A percentile compares a stretch with the other conserved stretches of the same genome.
These are phyloP conservation scores for Machaerirhynchus nigripectus DNA, from an alignment of 2,113 vertebrate genomes.

Conservation along the genomic window DNA sequence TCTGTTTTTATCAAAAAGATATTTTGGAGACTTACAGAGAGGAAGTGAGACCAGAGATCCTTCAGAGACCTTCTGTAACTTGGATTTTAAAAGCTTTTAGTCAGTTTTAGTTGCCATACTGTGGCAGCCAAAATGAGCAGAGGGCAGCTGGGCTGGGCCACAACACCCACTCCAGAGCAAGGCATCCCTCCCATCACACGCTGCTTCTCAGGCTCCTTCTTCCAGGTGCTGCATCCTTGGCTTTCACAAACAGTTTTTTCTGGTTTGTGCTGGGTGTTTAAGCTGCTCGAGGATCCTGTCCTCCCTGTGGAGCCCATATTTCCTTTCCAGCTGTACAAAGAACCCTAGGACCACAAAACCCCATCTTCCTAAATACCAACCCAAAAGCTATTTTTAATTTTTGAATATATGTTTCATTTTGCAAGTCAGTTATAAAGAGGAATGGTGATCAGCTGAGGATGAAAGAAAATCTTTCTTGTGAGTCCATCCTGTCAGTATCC, in stretches of 20 bases:
- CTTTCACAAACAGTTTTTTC: background rate
- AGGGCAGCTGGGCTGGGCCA: background rate
- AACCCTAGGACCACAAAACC: background rate
- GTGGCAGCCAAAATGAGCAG: background rate
- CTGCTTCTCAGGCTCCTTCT: background rate
- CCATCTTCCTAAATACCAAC: background rate
- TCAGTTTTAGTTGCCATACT: background rate
- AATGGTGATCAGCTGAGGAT: background rate
- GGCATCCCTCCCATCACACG: background rate
- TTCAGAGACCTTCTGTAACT: background rate
- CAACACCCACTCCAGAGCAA: background rate
- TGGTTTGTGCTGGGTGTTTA: background rate
- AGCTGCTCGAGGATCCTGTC: background rate
- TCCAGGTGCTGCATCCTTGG: background rate
- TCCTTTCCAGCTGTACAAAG: background rate
- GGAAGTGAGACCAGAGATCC: background rate
- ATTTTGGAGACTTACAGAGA: background rate
- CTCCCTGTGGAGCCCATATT: background rate
- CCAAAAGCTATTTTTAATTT: background rate
- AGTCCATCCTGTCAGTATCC: background rate
- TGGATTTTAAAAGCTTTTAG: background rate
- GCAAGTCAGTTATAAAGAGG: background rate
- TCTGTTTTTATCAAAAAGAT: background rate
- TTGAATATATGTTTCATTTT: background rate
- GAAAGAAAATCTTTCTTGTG: background rate